phyloP scores from a whole-genome alignment of 2,797 vertebrate genomes.

The Psittacula derbiana region DNA sequence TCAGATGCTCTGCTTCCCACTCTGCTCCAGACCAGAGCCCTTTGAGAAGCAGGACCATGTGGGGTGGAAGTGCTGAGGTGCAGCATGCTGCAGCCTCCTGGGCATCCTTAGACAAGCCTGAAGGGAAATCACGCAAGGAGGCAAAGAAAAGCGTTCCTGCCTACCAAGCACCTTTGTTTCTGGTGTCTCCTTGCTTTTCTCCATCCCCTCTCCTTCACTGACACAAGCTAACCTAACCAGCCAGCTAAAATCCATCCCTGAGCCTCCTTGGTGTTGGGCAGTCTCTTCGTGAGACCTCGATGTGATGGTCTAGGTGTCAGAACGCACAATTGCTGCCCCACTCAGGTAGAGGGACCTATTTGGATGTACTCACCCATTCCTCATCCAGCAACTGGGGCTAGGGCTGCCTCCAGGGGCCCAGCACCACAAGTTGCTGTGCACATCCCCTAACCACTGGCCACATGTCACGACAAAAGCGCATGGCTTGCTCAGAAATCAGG shows the following conservation, averaged over 20 bases:
- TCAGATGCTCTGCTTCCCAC: background rate
- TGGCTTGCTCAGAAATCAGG: background rate
- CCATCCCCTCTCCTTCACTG: background rate
- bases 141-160: background rate
- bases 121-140: background rate
- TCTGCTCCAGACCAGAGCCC: background rate
- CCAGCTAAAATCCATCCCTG: background rate
- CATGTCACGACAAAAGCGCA: background rate
- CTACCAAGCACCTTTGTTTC: background rate
- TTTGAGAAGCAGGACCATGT: background rate
- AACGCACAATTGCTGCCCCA: background rate
- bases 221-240: background rate
- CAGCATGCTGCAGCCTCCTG: constrained; percentile 25
- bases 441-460: background rate
- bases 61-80: constrained; percentile 50
- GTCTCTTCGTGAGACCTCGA: background rate
- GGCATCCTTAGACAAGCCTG: constrained; percentile 33
- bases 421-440: background rate
- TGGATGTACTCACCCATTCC: constrained; percentile 19
- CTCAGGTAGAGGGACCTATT: background rate
- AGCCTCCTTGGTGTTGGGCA: background rate
- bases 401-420: background rate
- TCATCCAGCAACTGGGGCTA: fast-evolving
- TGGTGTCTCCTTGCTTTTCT: background rate
- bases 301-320: fast-evolving